Evolutionary conservation across 2,888 invertebrate genomes (phyloP).

Genomic region (Tuta absoluta): DNA sequence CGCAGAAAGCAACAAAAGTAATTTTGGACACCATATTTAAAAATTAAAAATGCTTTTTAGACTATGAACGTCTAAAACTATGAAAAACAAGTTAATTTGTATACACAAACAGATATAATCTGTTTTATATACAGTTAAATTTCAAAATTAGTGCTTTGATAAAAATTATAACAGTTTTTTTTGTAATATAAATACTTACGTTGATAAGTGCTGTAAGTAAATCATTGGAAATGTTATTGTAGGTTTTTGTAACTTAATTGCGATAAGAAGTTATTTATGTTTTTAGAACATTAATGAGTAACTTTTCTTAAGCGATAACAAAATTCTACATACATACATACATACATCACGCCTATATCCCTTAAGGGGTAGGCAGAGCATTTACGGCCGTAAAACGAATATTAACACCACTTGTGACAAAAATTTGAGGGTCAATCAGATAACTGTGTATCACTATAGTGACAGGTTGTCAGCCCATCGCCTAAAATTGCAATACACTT

Average conservation of each 20-base stretch:
- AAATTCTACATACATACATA: too few relatives aligned
- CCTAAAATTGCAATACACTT: too few relatives aligned
- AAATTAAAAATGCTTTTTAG: slow-evolving; percentile 20
- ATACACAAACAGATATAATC: slow-evolving; percentile 32
- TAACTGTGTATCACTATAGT: too few relatives aligned
- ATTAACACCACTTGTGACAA: too few relatives aligned
- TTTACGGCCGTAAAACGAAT: too few relatives aligned
- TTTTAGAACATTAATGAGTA: neutral
- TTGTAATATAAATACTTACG: neutral
- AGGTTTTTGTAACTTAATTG: neutral
- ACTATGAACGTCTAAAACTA: slow-evolving; percentile 14
- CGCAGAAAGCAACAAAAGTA: slow-evolving; percentile 36
- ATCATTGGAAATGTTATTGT: neutral
- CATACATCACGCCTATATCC: too few relatives aligned
- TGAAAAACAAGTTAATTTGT: slow-evolving; percentile 30
- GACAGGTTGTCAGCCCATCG: too few relatives aligned
- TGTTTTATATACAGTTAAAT: slow-evolving; percentile 37
- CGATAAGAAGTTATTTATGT: neutral
- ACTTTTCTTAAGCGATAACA: too few relatives aligned
- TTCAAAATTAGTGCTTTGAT: slow-evolving; percentile 33
- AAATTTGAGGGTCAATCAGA: too few relatives aligned
- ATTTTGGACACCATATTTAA: slow-evolving; percentile 42
- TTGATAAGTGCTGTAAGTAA: neutral
- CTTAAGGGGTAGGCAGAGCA: too few relatives aligned
- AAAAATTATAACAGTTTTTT: slow-evolving; percentile 6